phyloP scores from a whole-genome alignment of 2,113 vertebrate genomes.

The Ctenomys sociabilis region DNA sequence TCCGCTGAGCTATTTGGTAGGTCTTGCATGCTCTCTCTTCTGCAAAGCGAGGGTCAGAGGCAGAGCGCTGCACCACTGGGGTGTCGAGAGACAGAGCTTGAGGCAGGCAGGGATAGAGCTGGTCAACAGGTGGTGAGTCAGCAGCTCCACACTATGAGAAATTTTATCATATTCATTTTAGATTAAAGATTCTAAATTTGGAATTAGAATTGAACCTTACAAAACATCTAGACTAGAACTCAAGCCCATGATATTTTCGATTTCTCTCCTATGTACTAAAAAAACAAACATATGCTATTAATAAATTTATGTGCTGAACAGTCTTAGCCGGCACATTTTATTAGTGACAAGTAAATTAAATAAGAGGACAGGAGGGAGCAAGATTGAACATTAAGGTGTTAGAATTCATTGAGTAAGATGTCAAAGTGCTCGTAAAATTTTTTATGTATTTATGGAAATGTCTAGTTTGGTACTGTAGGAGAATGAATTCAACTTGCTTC shows the following conservation, averaged over 20 bases:
- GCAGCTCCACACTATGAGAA: too few species aligned
- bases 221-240: neutral
- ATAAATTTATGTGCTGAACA: neutral
- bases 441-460: neutral
- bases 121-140: neutral
- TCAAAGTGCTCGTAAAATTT: neutral
- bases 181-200: neutral
- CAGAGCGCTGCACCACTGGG: neutral
- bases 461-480: neutral
- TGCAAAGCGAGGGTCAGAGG: neutral
- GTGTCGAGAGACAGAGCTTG: neutral
- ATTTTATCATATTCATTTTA: neutral
- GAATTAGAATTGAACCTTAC: neutral
- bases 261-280: neutral
- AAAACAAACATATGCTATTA: neutral
- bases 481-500: neutral
- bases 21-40: neutral
- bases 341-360: constrained; percentile 37
- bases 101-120: neutral
- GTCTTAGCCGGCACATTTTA: neutral
- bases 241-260: neutral
- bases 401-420: neutral
- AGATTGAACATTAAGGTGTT: neutral
- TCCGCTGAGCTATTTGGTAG: too few species aligned
- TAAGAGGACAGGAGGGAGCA: neutral